phyloP scores from a whole-genome alignment of 2,888 invertebrate species.

The Boloria euphrosyne region DNA sequence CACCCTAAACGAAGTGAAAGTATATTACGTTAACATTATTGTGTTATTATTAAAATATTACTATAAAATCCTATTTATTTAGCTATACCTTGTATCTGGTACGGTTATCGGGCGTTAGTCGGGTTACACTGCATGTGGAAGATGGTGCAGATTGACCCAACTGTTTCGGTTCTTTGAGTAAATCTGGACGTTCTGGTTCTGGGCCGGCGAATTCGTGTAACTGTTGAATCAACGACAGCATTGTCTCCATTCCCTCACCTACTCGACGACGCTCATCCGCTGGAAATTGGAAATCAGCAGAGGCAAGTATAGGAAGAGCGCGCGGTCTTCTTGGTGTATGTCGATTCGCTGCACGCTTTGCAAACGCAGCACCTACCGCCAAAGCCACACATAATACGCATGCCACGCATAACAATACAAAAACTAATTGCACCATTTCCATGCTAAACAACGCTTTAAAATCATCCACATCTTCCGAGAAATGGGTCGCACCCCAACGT shows the following conservation, averaged over 20 bases:
- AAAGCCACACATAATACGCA: constrained; percentile 39
- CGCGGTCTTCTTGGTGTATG: constrained; percentile 44
- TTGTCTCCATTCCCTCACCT: constrained; percentile 90
- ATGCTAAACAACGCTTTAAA: constrained; percentile 25
- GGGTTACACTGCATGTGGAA: constrained; percentile 74
- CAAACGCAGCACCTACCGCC: constrained; percentile 35
- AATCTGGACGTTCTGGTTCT: constrained; percentile 92
- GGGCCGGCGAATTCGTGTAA: constrained; percentile 92
- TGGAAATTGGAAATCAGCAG: constrained; percentile 56
- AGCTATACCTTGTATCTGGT: constrained; percentile 91
- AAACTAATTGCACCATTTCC: constrained; percentile 32
- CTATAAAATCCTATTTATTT: neutral
- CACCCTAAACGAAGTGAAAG: constrained; percentile 84
- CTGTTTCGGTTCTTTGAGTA: constrained; percentile 87
- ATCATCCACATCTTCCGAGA: constrained; percentile 37
- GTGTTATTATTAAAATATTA: too few relatives aligned
- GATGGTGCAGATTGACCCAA: constrained; percentile 73
- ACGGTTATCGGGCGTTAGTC: constrained; percentile 84
- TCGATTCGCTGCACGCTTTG: constrained; percentile 29
- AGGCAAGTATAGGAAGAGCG: constrained; percentile 49
- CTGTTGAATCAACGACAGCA: constrained; percentile 93
- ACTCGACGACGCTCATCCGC: constrained; percentile 62
- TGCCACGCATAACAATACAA: constrained; percentile 34
- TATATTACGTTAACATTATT: too few relatives aligned
- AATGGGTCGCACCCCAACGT: constrained; percentile 35